phyloP scores from a whole-genome alignment of 2,888 invertebrate genomes.

The Hyles lineata region DNA sequence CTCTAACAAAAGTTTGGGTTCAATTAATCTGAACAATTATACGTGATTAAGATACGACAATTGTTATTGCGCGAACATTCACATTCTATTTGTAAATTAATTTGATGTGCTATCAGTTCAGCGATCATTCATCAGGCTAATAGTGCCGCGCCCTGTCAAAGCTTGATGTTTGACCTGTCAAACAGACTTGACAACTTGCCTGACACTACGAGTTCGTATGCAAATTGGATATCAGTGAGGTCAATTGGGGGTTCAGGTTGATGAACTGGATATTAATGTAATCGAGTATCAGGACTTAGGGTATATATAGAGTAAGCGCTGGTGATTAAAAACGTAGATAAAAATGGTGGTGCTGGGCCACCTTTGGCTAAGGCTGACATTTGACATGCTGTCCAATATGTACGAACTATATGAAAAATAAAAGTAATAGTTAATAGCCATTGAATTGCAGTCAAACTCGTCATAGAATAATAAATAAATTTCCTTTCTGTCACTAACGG shows the following conservation, averaged over 20 bases:
- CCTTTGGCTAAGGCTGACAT: too few species aligned
- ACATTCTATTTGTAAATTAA: conserved; percentile 48
- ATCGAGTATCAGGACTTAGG: too few species aligned
- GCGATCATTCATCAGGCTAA: conserved; percentile 57
- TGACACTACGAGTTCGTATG: conserved; percentile 1
- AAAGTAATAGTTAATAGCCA: too few species aligned
- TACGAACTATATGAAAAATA: too few species aligned
- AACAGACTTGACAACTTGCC: not conserved
- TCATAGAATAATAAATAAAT: too few species aligned
- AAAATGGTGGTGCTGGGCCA: too few species aligned
- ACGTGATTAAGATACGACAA: conserved; percentile 3
- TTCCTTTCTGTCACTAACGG: too few species aligned
- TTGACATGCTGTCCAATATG: too few species aligned
- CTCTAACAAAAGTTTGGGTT: not conserved
- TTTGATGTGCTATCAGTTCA: conserved; percentile 51
- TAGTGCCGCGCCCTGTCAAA: conserved; percentile 52
- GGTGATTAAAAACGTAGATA: too few species aligned
- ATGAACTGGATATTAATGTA: not conserved
- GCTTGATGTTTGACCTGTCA: conserved; percentile 24
- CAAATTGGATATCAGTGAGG: conserved; percentile 5
- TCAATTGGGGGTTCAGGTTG: not conserved
- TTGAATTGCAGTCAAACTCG: too few species aligned
- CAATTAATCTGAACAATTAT: not conserved
- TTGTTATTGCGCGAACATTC: conserved; percentile 11
- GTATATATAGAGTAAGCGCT: too few species aligned